These are phyloP conservation scores for Tromatobia lineatoria DNA, from an alignment of 2,888 invertebrate species.

Conservation along the genomic window DNA sequence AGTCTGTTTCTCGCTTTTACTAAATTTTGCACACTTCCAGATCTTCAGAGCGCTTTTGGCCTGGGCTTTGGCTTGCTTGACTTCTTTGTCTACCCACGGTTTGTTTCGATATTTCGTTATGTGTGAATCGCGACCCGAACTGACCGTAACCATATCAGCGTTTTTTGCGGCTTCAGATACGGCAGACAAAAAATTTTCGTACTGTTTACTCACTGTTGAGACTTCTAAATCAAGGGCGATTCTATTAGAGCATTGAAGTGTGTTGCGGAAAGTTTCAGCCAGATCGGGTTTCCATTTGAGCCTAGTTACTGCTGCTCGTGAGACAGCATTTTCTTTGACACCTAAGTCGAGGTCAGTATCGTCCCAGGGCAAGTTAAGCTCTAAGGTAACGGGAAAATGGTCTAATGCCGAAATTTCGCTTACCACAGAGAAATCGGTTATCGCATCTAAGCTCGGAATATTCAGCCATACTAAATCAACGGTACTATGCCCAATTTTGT, in stretches of 20 bases:
- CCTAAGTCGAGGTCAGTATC: neutral
- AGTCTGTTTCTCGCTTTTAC: neutral
- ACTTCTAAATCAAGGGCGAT: neutral
- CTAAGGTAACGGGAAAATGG: slow-evolving; percentile 11
- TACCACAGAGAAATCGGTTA: neutral
- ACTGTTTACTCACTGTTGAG: neutral
- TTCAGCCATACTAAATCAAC: slow-evolving; percentile 26
- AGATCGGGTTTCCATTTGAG: neutral
- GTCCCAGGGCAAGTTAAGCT: neutral
- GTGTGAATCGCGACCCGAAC: neutral
- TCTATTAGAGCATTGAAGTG: slow-evolving; percentile 3
- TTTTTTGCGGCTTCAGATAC: neutral
- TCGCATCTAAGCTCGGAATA: neutral
- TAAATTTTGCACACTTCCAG: neutral
- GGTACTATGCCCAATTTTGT: neutral
- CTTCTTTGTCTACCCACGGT: slow-evolving; percentile 20
- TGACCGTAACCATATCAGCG: neutral
- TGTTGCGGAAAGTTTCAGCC: neutral
- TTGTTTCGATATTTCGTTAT: neutral
- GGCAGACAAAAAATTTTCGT: neutral
- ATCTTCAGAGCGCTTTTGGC: slow-evolving; percentile 5
- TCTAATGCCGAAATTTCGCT: neutral
- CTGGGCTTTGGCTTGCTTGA: neutral
- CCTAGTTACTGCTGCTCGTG: neutral
- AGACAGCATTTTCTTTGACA: neutral